Percentiles rank a stretch among this genome's conserved stretches.
These are phyloP conservation scores for Brachionus rubens DNA, from an alignment of 1,140 invertebrate genomes.

Conservation along the genomic window DNA sequence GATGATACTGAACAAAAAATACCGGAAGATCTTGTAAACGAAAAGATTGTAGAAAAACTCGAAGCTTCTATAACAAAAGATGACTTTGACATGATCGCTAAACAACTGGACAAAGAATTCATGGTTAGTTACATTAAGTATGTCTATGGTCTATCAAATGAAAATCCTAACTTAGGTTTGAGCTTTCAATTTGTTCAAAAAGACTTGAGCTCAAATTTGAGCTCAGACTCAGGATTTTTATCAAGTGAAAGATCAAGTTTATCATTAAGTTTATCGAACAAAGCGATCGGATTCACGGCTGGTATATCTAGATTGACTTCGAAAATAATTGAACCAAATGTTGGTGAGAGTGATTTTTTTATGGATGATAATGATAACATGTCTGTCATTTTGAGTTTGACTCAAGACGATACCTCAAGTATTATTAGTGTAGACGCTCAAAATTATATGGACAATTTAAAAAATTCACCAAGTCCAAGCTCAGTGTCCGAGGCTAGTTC, in stretches of 20 bases:
- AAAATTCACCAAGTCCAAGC: slow-evolving; percentile 15
- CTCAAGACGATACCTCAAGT: slow-evolving; percentile 3
- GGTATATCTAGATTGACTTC: background rate
- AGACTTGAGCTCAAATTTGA: background rate
- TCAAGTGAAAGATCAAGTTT: background rate
- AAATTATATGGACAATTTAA: background rate
- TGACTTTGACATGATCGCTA: background rate
- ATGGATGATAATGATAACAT: slow-evolving; percentile 28
- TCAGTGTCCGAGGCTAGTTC: slow-evolving; percentile 4
- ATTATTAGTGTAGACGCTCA: background rate
- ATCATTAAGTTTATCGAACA: background rate
- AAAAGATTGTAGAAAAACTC: background rate
- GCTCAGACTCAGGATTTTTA: background rate
- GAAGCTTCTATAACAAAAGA: background rate
- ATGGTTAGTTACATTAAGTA: background rate
- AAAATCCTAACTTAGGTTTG: background rate
- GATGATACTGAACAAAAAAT: background rate
- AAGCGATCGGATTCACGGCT: background rate
- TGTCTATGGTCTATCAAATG: slow-evolving; percentile 19
- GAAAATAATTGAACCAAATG: background rate
- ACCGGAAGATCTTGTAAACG: background rate
- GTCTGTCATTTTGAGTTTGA: background rate
- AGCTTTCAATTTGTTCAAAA: slow-evolving; percentile 10
- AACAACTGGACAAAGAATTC: background rate
- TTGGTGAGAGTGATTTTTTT: background rate